Evolutionary conservation across 2,797 vertebrate genomes (phyloP), one percentile per base, ranked within the genome.

Genomic region (Sciurus carolinensis): DNA sequence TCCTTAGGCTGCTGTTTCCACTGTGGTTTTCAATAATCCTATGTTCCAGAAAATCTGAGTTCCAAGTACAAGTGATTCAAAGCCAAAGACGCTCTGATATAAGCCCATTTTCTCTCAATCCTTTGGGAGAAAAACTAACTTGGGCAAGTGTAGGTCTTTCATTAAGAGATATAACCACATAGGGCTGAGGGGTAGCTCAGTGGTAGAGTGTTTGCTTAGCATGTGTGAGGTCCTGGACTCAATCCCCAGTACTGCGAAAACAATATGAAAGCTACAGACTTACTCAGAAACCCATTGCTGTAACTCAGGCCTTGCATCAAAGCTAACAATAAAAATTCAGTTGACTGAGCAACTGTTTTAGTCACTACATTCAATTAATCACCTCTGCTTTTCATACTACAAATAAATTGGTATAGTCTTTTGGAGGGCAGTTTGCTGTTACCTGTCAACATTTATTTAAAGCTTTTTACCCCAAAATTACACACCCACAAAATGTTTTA

Each of bases 381-480:
- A 57, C 57, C 47, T 85, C 57, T 73, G 73, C 80, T 54, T 85
- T 73, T 79, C 36, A 80, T 39, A 22, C 3, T 54, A 9, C 36
- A 22, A 72, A 44, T 71, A 88, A 88, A 84, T 47, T 66, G 52
- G 44, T 89, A 33, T 54, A 52, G 54, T 89, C n/a, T 57, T 66
- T 72, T 79, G 30, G 39, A 84, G 72, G 69, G n/a, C 44, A 89
- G 44, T 84, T 66, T 92, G n/a, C 4, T 50, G 71, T 71, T 83
- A 87, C 20, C 69, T 86, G 42, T 87, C 72, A 67, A 67, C 44
- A 47, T 47, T 47, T 73, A 81, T 73, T 95, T 81, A 91, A 94
- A 90, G 44, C 52, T 84, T 42, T 42, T 42, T 33, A 75, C 12
- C 12, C 47, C n/a, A 22, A 14, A 75, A 54, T 76, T 83, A 90